Base-by-base conservation (phyloP, 2,888 invertebrate species). In the Drosophila melanocephala region DNA sequence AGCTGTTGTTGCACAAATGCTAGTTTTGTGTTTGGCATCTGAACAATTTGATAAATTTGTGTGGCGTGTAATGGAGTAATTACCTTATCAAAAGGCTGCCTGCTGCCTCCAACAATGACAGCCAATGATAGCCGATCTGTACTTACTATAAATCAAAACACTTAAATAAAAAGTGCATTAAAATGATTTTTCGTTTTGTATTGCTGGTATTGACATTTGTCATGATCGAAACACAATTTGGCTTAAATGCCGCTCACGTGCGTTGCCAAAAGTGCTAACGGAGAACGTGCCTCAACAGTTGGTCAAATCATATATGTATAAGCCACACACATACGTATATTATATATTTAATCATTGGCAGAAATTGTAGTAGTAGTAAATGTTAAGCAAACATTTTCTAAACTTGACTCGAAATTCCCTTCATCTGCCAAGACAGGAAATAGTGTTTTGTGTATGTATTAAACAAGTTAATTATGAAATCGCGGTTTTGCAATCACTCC, bases 61-160 rank as follows among this genome's bases (percentile, higher is more conserved):
- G 16, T 89, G 59, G 85, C 85, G 85, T 86, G 85, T 44, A 56
- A 59, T 52, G 35, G 32, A 44, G 58, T 78, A 86, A 89, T 86
- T 86, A 86, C 81, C 60, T 71, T 72, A 81, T 76, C 79, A 76
- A 74, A 42, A 53, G 62, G 37, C 39, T 39, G 28, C 47, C 26
- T 26, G 47, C 16, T 42, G 44, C 42, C 57, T 30, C 51, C 55
- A 65, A 55, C 66, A 77, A 72, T 80, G 74, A 63, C 74, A 71
- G 56, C 22, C 61, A 62, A 69, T 73, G 63, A 77, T 66, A 66
- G 63, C 30, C 42, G 39, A 19, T 35, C 30, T 12, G n/a, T n/a
- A 52, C 52, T 37, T 52, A 42, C 32, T 44, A 37, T 56, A 60
- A 72, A 76, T 66, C 52, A 44, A 72, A 81, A 60, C 67, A 78